These are phyloP conservation scores for Cherax quadricarinatus DNA, from an alignment of 1,140 invertebrate genomes.

Conservation along the genomic window DNA sequence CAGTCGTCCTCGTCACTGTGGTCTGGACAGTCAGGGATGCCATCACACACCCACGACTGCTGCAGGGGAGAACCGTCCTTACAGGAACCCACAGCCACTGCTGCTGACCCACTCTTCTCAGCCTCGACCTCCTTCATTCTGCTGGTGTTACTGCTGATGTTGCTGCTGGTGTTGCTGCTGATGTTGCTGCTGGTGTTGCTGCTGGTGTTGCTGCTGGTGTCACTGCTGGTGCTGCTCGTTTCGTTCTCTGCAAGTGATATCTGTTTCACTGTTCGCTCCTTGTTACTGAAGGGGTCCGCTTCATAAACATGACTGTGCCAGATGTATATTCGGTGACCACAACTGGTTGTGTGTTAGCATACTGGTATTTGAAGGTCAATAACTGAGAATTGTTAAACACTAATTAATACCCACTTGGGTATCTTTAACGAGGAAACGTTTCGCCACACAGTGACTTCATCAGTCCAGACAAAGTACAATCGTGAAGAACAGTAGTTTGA, in stretches of 20 bases:
- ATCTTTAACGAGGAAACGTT: no score
- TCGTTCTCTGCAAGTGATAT: neutral
- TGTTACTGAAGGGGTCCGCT: no score
- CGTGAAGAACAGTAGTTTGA: no score
- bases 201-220: neutral
- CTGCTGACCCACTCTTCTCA: neutral
- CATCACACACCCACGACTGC: slow-evolving; percentile 95
- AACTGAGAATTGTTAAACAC: no score
- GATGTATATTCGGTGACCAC: no score
- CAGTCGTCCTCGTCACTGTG: slow-evolving; percentile 91
- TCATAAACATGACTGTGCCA: no score
- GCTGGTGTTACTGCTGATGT: neutral
- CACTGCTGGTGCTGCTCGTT: neutral
- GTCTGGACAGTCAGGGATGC: slow-evolving; percentile 90
- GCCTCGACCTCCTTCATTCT: neutral
- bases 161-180: neutral
- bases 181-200: neutral
- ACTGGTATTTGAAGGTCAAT: no score
- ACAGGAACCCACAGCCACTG: slow-evolving; percentile 77
- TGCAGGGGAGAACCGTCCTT: slow-evolving; percentile 81
- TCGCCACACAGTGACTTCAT: no score
- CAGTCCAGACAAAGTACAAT: no score
- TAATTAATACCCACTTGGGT: no score
- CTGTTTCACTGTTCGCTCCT: no score
- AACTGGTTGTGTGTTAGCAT: no score